Conservation (phyloP, 2,113 vertebrate genomes). For the Phyllostomus hastatus region DNA sequence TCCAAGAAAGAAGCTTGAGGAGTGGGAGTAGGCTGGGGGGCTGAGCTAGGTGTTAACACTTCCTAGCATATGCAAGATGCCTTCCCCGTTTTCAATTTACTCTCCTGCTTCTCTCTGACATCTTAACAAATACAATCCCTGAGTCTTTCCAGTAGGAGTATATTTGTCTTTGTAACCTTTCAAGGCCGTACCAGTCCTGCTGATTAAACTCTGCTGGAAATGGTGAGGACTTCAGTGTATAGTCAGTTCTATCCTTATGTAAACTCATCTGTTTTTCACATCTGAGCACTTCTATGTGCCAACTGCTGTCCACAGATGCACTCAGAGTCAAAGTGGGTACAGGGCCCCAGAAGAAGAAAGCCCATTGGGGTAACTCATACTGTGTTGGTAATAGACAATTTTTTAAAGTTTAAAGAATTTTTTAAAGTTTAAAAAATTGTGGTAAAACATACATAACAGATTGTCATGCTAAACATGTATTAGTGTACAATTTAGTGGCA, state of each 20-base stretch:
- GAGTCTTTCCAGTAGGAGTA: neutral
- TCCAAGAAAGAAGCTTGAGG: neutral
- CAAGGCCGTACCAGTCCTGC: neutral
- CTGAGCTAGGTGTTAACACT: neutral
- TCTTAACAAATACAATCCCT: neutral
- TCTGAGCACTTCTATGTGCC: neutral
- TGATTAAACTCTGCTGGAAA: neutral
- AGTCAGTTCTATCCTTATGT: neutral
- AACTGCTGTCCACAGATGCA: neutral
- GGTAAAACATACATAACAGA: neutral
- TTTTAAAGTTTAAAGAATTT: neutral
- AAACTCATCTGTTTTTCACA: slow-evolving; percentile 28
- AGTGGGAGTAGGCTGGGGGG: neutral
- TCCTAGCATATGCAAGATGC: neutral
- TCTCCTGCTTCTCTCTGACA: neutral
- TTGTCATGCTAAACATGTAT: neutral
- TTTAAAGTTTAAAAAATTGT: neutral
- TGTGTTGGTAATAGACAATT: neutral
- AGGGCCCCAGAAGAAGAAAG: neutral
- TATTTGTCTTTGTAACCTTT: slow-evolving; percentile 10
- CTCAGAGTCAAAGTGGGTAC: neutral
- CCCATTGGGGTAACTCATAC: neutral
- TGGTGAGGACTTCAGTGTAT: neutral
- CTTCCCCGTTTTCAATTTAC: neutral
- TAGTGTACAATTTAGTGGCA: neutral